Conservation (phyloP, 1,140 invertebrate genomes). For the Drosophila punjabiensis region DNA sequence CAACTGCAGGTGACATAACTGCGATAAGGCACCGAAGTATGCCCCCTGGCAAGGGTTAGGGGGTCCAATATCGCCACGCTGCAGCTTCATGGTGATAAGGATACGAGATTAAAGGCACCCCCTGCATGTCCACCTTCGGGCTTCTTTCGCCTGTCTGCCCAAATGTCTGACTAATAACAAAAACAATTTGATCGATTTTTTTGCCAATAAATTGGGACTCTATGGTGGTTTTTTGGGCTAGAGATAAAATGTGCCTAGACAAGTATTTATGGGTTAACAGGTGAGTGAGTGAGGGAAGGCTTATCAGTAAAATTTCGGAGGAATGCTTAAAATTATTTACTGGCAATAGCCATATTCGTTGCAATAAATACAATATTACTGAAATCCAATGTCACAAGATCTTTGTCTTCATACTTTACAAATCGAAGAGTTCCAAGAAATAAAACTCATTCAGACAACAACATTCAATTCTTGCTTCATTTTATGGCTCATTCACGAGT, state of each 20-base stretch:
- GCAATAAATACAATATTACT: conserved; percentile 1
- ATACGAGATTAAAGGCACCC: conserved; percentile 17
- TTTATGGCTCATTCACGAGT: background rate
- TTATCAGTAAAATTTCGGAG: background rate
- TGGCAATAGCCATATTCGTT: background rate
- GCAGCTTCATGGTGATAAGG: conserved; percentile 49
- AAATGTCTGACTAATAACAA: conserved; percentile 23
- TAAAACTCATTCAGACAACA: conserved; percentile 1
- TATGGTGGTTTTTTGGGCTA: background rate
- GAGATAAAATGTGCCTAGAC: conserved; percentile 8
- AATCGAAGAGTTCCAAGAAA: background rate
- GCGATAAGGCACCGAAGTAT: conserved; percentile 46
- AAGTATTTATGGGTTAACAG: conserved; percentile 32
- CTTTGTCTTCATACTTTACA: conserved; percentile 1
- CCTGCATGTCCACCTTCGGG: background rate
- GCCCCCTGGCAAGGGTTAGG: conserved; percentile 14
- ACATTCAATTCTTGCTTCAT: background rate
- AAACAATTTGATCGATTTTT: conserved; percentile 43
- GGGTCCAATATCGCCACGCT: conserved; percentile 29
- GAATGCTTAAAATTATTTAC: conserved; percentile 7
- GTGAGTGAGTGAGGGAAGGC: conserved; percentile 7
- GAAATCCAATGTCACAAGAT: background rate
- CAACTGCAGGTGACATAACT: conserved; percentile 53
- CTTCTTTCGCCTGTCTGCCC: conserved; percentile 28
- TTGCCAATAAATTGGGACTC: conserved; percentile 31